phyloP scores from a whole-genome alignment of 2,888 invertebrate genomes.

The Hedychridium roseum region DNA sequence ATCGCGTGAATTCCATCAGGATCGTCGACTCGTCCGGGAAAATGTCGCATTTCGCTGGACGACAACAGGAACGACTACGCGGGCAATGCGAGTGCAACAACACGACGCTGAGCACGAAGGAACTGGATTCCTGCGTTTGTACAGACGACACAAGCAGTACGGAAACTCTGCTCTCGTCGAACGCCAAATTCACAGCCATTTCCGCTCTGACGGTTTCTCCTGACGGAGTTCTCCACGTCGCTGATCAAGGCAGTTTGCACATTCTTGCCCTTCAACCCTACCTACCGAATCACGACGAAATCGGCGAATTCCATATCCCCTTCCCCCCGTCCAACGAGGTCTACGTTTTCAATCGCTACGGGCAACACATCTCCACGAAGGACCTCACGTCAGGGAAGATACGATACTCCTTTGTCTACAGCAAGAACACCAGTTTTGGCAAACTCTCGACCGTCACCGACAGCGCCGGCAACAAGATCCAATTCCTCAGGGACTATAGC shows the following conservation, averaged over 20 bases:
- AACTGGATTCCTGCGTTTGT: conserved; percentile 65
- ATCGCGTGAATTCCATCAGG: conserved; percentile 82
- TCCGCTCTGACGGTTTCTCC: conserved; percentile 93
- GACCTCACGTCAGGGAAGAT: conserved; percentile 95
- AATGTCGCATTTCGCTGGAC: conserved; percentile 92
- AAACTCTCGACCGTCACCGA: conserved; percentile 93
- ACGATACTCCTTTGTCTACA: conserved; percentile 94
- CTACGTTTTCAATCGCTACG: conserved; percentile 94
- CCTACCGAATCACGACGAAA: conserved; percentile 85
- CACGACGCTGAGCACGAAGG: conserved; percentile 51
- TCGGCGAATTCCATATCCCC: conserved; percentile 91
- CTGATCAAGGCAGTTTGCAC: conserved; percentile 91
- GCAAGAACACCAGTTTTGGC: conserved; percentile 95
- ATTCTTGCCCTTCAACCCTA: conserved; percentile 88
- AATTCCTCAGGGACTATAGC: conserved; percentile 90
- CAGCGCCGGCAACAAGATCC: conserved; percentile 91
- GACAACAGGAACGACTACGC: conserved; percentile 69
- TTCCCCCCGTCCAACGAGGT: conserved; percentile 93
- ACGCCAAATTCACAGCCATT: conserved; percentile 88
- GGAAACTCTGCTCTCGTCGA: conserved; percentile 86
- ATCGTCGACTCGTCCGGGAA: conserved; percentile 90
- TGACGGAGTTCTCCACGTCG: conserved; percentile 94
- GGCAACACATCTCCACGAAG: conserved; percentile 94
- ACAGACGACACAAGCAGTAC: conserved; percentile 79
- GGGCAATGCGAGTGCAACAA: conserved; percentile 53